phyloP scores from a whole-genome alignment of 2,113 vertebrate species.

The Cariama cristata region DNA sequence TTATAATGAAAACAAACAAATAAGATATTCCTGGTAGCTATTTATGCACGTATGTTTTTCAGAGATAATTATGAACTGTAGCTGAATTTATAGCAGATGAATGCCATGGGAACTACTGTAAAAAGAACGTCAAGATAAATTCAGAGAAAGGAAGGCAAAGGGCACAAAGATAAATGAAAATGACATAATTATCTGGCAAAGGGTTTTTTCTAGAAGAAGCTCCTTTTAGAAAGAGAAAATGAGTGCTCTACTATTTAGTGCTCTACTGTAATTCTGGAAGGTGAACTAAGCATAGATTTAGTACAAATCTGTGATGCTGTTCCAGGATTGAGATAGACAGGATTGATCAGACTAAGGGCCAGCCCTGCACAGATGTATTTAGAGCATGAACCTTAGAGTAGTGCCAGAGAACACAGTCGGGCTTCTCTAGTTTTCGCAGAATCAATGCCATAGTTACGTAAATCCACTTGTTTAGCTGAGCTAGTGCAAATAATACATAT shows the following conservation, averaged over 20 bases:
- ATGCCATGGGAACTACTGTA: slow-evolving; percentile 4
- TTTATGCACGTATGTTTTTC: slow-evolving; percentile 25
- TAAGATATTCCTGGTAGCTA: slow-evolving; percentile 1
- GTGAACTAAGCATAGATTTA: neutral
- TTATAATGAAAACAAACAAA: slow-evolving; percentile 33
- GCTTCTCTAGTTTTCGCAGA: neutral
- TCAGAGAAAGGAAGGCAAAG: slow-evolving; percentile 19
- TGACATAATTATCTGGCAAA: neutral
- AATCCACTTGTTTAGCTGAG: neutral
- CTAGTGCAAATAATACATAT: neutral
- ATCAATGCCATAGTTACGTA: neutral
- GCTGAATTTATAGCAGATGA: slow-evolving; percentile 2
- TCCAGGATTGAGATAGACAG: neutral
- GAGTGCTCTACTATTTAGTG: neutral
- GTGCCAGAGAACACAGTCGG: neutral
- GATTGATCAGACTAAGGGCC: neutral
- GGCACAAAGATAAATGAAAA: neutral
- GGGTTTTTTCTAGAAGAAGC: neutral
- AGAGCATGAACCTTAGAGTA: neutral
- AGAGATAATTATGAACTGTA: slow-evolving; percentile 25
- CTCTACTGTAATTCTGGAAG: neutral
- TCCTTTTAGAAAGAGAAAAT: neutral
- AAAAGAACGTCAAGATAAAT: slow-evolving; percentile 47
- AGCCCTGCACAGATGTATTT: neutral
- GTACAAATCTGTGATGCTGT: neutral